Evolutionary conservation across 1,140 invertebrate species (phyloP).

Genomic region (Ips typographus): DNA sequence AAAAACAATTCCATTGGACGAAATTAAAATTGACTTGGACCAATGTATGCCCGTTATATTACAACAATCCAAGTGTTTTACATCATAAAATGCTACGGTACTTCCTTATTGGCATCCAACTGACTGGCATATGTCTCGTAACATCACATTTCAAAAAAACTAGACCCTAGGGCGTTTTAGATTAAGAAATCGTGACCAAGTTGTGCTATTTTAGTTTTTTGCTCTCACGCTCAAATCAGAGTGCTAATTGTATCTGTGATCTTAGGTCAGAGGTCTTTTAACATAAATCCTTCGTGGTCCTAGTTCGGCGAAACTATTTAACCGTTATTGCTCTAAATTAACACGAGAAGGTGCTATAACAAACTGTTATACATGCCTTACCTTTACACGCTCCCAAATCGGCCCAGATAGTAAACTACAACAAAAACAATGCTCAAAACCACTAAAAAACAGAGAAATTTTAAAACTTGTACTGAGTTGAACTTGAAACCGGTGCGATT

Average conservation of each 20-base stretch:
- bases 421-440: too few species aligned
- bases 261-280: constrained; percentile 2
- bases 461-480: constrained; percentile 13
- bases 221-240: constrained; percentile 11
- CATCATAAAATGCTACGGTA: not conserved
- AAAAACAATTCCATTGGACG: too few species aligned
- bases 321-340: too few species aligned
- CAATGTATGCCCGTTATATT: not conserved
- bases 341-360: too few species aligned
- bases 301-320: too few species aligned
- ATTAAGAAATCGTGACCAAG: constrained; percentile 6
- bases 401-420: too few species aligned
- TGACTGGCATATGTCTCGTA: not conserved
- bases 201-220: constrained; percentile 4
- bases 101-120: constrained; percentile 11
- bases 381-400: too few species aligned
- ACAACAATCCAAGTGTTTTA: constrained; percentile 11
- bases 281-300: not conserved
- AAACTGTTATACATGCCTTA: too few species aligned
- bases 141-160: constrained; percentile 2
- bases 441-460: too few species aligned
- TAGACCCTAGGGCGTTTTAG: constrained; percentile 1
- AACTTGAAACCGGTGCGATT: constrained; percentile 29
- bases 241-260: constrained; percentile 17
- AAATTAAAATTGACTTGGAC: not conserved